Conservation (phyloP, 2,113 vertebrate genomes). For the Argyrosomus japonicus region DNA sequence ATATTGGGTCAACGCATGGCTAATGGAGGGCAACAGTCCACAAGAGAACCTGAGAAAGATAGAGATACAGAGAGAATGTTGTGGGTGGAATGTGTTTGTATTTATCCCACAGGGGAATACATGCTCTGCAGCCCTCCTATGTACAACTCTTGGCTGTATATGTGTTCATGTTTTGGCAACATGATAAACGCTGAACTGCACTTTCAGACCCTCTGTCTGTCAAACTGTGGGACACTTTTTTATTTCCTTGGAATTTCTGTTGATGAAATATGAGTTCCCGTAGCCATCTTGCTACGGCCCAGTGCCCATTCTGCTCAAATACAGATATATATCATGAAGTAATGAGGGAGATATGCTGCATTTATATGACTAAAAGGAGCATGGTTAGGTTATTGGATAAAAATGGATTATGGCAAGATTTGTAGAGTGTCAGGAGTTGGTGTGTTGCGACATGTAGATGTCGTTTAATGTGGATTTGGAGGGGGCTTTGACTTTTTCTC, state of each 20-base stretch:
- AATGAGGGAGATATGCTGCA: background rate
- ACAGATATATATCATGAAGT: background rate
- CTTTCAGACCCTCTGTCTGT: background rate
- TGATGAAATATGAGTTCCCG: background rate
- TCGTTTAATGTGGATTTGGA: too few relatives aligned
- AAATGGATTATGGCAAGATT: too few relatives aligned
- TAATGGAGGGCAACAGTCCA: constrained; percentile 66
- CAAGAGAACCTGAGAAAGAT: constrained; percentile 28
- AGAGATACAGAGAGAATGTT: constrained; percentile 5
- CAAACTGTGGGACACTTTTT: background rate
- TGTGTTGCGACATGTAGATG: too few relatives aligned
- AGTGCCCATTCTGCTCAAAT: background rate
- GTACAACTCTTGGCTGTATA: background rate
- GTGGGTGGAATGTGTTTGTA: constrained; percentile 36
- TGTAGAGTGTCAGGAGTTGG: too few relatives aligned
- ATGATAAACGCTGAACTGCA: background rate
- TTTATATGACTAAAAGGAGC: background rate
- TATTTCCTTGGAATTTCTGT: background rate
- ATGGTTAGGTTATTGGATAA: too few relatives aligned
- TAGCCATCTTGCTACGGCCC: background rate
- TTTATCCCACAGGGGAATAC: constrained; percentile 17
- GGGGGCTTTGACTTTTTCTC: too few relatives aligned
- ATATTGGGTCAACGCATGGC: constrained; percentile 73
- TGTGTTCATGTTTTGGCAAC: background rate
- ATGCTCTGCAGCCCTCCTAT: background rate